Conservation (phyloP, 92 coral and sea anemone species). For the Epizoanthus ramosus region DNA sequence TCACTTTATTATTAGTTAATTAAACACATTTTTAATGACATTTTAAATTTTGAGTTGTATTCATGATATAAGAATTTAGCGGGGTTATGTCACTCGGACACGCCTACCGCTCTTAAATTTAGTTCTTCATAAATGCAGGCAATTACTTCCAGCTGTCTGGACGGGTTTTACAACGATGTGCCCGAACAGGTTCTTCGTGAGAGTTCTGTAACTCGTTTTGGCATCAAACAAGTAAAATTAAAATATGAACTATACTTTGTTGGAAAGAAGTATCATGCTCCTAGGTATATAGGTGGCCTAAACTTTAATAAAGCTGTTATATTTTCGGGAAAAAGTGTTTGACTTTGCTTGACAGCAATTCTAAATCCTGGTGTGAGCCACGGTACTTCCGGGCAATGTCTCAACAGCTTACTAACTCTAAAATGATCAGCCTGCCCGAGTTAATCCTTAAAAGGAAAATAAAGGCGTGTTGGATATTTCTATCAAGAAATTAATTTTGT, state of each 20-base stretch:
- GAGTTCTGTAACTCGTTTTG: slow-evolving; percentile 22
- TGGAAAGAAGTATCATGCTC: neutral
- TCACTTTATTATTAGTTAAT: slow-evolving; percentile 27
- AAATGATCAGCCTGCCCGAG: slow-evolving; percentile 3
- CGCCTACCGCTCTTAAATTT: slow-evolving; percentile 34
- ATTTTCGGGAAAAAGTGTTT: neutral
- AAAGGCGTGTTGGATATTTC: slow-evolving; percentile 36
- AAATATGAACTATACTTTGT: neutral
- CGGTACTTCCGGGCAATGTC: slow-evolving; percentile 27
- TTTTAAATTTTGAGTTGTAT: slow-evolving; percentile 31
- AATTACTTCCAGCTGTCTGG: slow-evolving; percentile 37
- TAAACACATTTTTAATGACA: slow-evolving; percentile 32
- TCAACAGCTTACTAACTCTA: slow-evolving; percentile 20
- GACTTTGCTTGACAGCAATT: too few species aligned
- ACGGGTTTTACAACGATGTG: slow-evolving; percentile 9
- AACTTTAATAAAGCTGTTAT: neutral
- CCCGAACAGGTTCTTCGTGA: neutral
- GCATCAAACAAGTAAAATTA: neutral
- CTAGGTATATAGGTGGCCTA: neutral
- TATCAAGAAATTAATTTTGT: slow-evolving; percentile 26
- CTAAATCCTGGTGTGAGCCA: slow-evolving; percentile 3
- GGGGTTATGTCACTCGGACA: slow-evolving; percentile 18
- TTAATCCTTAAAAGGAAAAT: slow-evolving; percentile 30
- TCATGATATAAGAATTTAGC: slow-evolving; percentile 13
- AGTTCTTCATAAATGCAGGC: slow-evolving; percentile 26